Base-by-base conservation (phyloP, 1,140 invertebrate species). In the Drosophila arizonae region DNA sequence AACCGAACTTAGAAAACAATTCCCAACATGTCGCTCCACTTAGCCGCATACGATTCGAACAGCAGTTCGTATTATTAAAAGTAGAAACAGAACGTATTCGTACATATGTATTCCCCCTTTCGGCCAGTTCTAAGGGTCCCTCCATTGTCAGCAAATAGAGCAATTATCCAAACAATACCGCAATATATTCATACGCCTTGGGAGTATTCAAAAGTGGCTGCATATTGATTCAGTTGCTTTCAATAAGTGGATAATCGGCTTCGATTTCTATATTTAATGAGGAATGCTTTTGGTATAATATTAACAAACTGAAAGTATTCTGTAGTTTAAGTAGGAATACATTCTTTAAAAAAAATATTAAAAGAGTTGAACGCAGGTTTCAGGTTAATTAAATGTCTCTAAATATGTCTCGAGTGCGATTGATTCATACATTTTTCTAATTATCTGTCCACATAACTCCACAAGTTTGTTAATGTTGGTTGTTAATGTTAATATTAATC, bases 81-180 rank as follows among this genome's bases (percentile, higher is more conserved):
- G 45, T 33, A 36, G 17, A 45, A 50, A 15, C 33, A 26, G 24
- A 10, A 33, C 33, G 3, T 30, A 30, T 24, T 24, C 28, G 28
- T 30, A 30, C 28, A 6, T 54, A 11, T 17, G 36, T n/a, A 39
- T 9, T 41, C n/a, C 24, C 62, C 62, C 17, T 39, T 33, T 26
- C 43, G 8, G 24, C 10, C 41, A 24, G 36, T 17, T 46, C 11
- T 8, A n/a, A 6, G 43, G 52, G 43, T 13, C 28, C 4, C 6
- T 51, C 11, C 21, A n/a, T 13, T 8, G 39, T 10, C 36, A 28
- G 30, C 56, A 67, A 68, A 68, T 68, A 68, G 65, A 68, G 65
- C 56, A 68, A 68, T 68, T 51, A 68, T 17, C 10, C 33, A 24
- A n/a, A 8, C 15, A 26, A 3, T 26, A 17, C 10, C n/a, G 63